Evolutionary conservation across 2,113 vertebrate genomes (phyloP), one percentile per base, ranked within the genome.

Genomic region (Ceyx margarethae): DNA sequence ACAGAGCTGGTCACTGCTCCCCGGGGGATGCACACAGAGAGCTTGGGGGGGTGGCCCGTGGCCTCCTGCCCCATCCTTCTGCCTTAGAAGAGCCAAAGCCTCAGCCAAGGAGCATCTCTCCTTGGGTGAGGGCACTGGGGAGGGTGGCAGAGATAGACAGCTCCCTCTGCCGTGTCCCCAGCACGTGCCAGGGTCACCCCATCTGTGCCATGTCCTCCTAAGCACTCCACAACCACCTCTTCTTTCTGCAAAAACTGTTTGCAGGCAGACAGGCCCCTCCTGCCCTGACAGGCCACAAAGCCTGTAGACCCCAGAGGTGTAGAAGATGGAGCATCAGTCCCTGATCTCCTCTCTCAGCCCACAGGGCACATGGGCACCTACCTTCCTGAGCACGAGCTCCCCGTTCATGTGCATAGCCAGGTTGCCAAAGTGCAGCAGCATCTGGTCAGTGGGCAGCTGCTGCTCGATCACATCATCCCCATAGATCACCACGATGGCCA

Each of bases 371-470:
- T 1, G 8, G 64, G 53, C 37, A 57, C 54, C 94, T 95, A 99
- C 99, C 99, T 99, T 99, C 91, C 98, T 98, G 91, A 99, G 98
- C 45, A 99, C 99, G 42, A 99, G 98, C 35, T 99, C 99, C 67
- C 99, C 99, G 3, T 98, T 99, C 99, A 99, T 99, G 97, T 99
- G 99, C 99, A 99, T 99, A 92, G 99, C 99, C 95, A 99, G 97
- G 97, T 99, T 99, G 91, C 98, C 97, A 43, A 99, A 99, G 96
- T 99, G 99, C 80, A 99, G 98, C 95, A 99, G 96, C 99, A 99
- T 99, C 97, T 99, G 99, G 97, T 99, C 99, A 0, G 99, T 98
- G 85, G 98, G 98, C 79, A 99, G 98, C 95, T 98, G 99, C 74
- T 99, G 99, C 57, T 99, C 99, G 1, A 99, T 98, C 90, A 99